Conservation (phyloP, 2,888 invertebrate genomes). For the Nemoura dubitans region DNA sequence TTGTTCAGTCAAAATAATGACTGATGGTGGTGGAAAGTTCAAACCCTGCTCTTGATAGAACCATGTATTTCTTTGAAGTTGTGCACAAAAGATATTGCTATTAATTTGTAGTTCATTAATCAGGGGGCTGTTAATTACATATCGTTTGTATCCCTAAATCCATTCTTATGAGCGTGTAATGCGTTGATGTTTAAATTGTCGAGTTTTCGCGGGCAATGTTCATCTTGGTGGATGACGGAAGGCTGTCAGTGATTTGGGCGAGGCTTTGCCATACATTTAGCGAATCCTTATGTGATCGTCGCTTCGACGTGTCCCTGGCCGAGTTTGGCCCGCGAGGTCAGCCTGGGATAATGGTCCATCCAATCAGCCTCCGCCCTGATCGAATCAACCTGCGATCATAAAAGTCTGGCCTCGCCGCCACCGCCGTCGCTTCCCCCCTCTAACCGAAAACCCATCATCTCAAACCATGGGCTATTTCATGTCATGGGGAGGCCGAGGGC, state of each 20-base stretch:
- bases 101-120: background rate
- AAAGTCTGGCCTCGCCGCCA: background rate
- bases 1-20: conserved; percentile 21
- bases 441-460: conserved; percentile 12
- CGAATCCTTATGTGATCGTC: no score
- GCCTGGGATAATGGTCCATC: background rate
- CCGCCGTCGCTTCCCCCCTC: background rate
- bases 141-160: background rate
- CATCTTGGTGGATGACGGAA: no score
- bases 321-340: background rate
- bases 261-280: no score
- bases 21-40: conserved; percentile 8
- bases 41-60: background rate
- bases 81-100: background rate
- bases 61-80: conserved; percentile 5
- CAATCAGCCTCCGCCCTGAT: background rate
- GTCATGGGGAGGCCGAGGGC: background rate
- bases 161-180: background rate
- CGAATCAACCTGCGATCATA: background rate
- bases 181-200: background rate
- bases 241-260: no score
- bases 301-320: no score
- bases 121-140: background rate
- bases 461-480: background rate
- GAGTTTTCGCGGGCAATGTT: background rate